Evolutionary conservation across 2,113 vertebrate genomes (phyloP).

Genomic region (Pleuronectes platessa): DNA sequence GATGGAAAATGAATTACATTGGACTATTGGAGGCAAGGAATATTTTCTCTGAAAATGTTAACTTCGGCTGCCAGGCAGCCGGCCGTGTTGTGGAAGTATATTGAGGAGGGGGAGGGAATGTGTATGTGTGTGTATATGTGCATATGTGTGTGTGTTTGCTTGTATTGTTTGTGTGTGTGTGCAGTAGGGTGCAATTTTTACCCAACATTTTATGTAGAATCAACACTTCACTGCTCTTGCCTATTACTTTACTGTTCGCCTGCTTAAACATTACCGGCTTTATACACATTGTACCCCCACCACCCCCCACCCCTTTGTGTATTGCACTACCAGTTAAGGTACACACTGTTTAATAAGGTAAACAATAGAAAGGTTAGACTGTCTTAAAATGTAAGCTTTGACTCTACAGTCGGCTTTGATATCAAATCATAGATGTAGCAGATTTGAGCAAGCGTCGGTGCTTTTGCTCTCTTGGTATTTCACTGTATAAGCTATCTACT

Average conservation of each 20-base stretch:
- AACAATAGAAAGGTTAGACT: slow-evolving; percentile 79
- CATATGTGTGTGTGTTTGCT: slow-evolving; percentile 14
- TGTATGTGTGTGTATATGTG: slow-evolving; percentile 19
- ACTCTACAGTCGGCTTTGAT: slow-evolving; percentile 54
- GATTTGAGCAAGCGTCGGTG: slow-evolving; percentile 37
- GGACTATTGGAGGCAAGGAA: slow-evolving; percentile 99
- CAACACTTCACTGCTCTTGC: slow-evolving; percentile 98
- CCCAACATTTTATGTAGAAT: slow-evolving; percentile 97
- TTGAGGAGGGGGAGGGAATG: slow-evolving; percentile 53
- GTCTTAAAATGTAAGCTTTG: slow-evolving; percentile 70
- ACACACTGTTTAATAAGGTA: slow-evolving; percentile 81
- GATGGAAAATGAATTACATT: slow-evolving; percentile 99
- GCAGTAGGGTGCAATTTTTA: slow-evolving; percentile 66
- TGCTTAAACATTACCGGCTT: slow-evolving; percentile 88
- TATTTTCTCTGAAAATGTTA: slow-evolving; percentile 99
- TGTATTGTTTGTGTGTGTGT: slow-evolving; percentile 31
- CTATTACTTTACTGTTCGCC: slow-evolving; percentile 96
- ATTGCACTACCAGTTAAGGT: slow-evolving; percentile 67
- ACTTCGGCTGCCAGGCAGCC: slow-evolving; percentile 96
- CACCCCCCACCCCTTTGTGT: slow-evolving; percentile 47
- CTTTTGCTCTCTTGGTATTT: slow-evolving; percentile 25
- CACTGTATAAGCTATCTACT: background rate
- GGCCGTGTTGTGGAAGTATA: slow-evolving; percentile 86
- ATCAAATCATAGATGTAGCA: slow-evolving; percentile 61
- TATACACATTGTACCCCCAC: slow-evolving; percentile 59